These are phyloP conservation scores for Oedothorax gibbosus DNA, from an alignment of 1,140 invertebrate genomes.

Conservation along the genomic window DNA sequence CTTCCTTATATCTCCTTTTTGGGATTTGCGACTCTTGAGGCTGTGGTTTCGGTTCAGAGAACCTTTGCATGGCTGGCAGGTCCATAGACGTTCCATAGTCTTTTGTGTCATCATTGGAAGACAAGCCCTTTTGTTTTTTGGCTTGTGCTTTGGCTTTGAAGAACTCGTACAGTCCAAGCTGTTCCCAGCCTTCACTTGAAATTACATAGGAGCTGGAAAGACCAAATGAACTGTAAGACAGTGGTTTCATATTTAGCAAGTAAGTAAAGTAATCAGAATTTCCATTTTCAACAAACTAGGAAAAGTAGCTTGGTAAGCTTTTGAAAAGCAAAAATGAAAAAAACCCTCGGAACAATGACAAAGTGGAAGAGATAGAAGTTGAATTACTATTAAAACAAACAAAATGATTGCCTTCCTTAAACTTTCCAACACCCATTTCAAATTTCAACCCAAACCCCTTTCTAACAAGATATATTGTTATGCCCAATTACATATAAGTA, in stretches of 20 bases:
- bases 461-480: no score
- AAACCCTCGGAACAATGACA: no score
- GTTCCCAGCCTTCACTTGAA: conserved; percentile 95
- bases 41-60: conserved; percentile 8
- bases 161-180: conserved; percentile 95
- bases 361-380: neutral
- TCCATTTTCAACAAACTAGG: no score
- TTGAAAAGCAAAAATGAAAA: no score
- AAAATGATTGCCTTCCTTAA: no score
- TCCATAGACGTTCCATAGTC: conserved; percentile 33
- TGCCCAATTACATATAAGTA: no score
- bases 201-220: conserved; percentile 41
- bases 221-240: neutral
- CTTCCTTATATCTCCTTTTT: conserved; percentile 38
- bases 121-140: conserved; percentile 74
- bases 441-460: no score
- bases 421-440: no score
- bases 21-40: neutral
- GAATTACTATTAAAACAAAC: no score
- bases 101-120: conserved; percentile 8
- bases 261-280: no score
- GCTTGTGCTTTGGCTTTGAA: conserved; percentile 95
- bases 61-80: conserved; percentile 15
- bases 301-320: no score
- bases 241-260: no score